Conservation (phyloP, 2,113 vertebrate genomes). For the Apteryx owenii region DNA sequence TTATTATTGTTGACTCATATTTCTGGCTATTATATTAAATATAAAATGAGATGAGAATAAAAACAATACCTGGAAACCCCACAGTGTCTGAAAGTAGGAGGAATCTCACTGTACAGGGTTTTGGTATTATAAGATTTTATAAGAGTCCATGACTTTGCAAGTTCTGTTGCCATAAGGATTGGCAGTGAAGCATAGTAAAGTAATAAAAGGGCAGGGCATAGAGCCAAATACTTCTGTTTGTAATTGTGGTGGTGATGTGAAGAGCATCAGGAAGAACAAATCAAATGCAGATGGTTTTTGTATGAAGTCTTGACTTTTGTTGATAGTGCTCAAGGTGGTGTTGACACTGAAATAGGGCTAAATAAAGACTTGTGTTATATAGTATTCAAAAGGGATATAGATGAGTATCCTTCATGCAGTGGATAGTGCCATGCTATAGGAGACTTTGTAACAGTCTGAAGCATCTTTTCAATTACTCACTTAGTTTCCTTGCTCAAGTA, state of each 20-base stretch:
- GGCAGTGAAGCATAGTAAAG: slow-evolving; percentile 64
- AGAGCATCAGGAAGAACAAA: slow-evolving; percentile 67
- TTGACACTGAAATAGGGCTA: not conserved
- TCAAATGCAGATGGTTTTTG: slow-evolving; percentile 55
- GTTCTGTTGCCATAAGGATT: slow-evolving; percentile 70
- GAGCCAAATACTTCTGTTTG: slow-evolving; percentile 70
- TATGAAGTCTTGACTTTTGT: not conserved
- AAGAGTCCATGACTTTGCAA: slow-evolving; percentile 70
- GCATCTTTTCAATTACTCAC: not conserved
- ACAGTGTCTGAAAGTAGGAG: slow-evolving; percentile 1
- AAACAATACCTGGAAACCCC: slow-evolving; percentile 71
- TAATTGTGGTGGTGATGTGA: slow-evolving; percentile 67
- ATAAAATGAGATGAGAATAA: slow-evolving; percentile 41
- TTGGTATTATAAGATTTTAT: slow-evolving; percentile 21
- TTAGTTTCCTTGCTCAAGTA: not conserved
- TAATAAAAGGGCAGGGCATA: slow-evolving; percentile 64
- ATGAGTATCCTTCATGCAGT: rapidly evolving
- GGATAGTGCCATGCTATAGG: not conserved
- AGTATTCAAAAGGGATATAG: not conserved
- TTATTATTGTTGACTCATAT: slow-evolving; percentile 67
- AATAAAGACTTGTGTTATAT: not conserved
- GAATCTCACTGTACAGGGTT: not conserved
- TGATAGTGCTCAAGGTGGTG: slow-evolving; percentile 45
- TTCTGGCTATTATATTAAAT: slow-evolving; percentile 69
- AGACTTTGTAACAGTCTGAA: not conserved